A percentile compares a stretch with the other conserved stretches of the same genome.
Evolutionary conservation across 2,113 vertebrate genomes (phyloP).

Genomic region (Pampusana beccarii): DNA sequence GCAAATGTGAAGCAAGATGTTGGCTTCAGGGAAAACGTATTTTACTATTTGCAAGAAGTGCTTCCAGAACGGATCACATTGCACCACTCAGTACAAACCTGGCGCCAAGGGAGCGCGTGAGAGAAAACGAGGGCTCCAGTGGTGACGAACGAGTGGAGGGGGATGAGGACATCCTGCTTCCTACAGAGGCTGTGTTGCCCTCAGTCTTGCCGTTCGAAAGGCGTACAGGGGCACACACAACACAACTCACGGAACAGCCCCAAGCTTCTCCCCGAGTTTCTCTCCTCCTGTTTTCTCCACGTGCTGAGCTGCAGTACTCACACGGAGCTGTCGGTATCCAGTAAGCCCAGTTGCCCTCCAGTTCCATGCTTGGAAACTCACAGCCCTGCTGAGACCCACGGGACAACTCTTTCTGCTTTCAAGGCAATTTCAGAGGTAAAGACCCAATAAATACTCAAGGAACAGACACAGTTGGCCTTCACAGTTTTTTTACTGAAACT

Average conservation of each 20-base stretch:
- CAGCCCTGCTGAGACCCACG: rapidly evolving
- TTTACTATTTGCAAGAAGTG: slow-evolving; percentile 12
- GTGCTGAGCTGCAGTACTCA: neutral
- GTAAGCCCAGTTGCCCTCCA: neutral
- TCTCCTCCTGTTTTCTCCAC: neutral
- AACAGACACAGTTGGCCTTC: neutral
- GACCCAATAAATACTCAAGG: neutral
- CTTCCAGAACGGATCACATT: neutral
- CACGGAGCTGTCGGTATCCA: neutral
- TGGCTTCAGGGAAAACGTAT: slow-evolving; percentile 6
- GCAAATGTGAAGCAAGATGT: neutral
- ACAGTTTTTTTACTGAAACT: neutral
- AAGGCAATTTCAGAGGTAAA: neutral
- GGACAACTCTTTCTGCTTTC: neutral
- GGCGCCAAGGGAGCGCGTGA: neutral
- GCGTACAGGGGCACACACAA: neutral
- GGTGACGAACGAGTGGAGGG: neutral
- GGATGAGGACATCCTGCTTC: neutral
- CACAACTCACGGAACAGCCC: neutral
- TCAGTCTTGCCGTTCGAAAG: neutral
- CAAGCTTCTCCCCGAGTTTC: neutral
- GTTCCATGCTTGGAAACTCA: neutral
- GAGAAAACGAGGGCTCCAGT: neutral
- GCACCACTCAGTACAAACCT: neutral
- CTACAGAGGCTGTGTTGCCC: neutral